Evolutionary conservation across 2,888 invertebrate species (phyloP).

Genomic region (Diplolepis rosae): DNA sequence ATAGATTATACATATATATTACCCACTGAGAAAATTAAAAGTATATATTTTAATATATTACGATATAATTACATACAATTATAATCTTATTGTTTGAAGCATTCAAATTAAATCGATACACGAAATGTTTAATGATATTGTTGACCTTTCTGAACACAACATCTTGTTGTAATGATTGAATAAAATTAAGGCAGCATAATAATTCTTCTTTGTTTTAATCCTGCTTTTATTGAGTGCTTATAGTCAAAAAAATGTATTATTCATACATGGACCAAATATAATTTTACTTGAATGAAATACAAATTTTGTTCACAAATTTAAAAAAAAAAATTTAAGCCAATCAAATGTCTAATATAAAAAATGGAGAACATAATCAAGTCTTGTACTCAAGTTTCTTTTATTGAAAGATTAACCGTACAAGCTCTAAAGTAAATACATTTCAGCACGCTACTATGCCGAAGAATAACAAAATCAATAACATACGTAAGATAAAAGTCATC

Average conservation of each 20-base stretch:
- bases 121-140: constrained; percentile 72
- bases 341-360: background rate
- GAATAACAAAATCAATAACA: too few species aligned
- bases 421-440: background rate
- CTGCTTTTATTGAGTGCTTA: background rate
- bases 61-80: constrained; percentile 69
- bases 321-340: too few species aligned
- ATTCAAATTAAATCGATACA: constrained; percentile 68
- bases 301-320: too few species aligned
- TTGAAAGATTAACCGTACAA: constrained; percentile 10
- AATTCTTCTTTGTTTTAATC: background rate
- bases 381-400: constrained; percentile 4
- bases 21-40: constrained; percentile 68
- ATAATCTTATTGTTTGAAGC: constrained; percentile 71
- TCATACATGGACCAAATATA: too few species aligned
- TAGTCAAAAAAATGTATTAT: background rate
- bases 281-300: too few species aligned
- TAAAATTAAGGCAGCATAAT: constrained; percentile 66
- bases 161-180: constrained; percentile 71
- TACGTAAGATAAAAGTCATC: background rate
- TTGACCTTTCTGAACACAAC: constrained; percentile 68
- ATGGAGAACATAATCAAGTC: background rate
- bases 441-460: constrained; percentile 2
- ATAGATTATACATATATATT: constrained; percentile 58
- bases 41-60: constrained; percentile 74